Evolutionary conservation across 1,140 invertebrate species (phyloP).

Genomic region (Phthorimaea operculella): DNA sequence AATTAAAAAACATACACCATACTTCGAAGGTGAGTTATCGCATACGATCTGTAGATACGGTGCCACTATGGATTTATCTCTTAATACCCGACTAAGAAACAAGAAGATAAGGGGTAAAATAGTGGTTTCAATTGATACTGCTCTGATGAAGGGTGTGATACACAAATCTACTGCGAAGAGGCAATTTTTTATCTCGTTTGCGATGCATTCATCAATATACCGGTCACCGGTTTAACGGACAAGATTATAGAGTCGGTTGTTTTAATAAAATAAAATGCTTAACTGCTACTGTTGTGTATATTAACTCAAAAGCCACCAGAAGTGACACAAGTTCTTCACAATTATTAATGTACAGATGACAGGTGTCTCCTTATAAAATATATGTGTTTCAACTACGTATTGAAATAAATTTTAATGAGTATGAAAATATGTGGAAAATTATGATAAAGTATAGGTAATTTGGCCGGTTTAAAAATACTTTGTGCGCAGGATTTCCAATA

Average conservation of each 20-base stretch:
- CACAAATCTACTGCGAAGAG: background rate
- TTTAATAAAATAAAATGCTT: no score
- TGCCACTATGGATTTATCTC: slow-evolving; percentile 5
- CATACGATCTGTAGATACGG: slow-evolving; percentile 1
- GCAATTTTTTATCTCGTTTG: background rate
- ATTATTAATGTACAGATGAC: no score
- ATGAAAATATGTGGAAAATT: background rate
- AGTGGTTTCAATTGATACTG: background rate
- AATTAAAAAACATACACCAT: background rate
- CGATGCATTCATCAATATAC: background rate
- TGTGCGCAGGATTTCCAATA: slow-evolving; percentile 1
- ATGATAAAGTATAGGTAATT: background rate
- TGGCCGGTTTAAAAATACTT: background rate
- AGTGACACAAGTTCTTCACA: background rate
- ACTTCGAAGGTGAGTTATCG: background rate
- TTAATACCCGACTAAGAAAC: background rate
- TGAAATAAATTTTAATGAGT: background rate
- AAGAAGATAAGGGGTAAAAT: background rate
- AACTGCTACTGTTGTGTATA: no score
- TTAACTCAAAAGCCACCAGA: background rate
- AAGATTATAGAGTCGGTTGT: no score
- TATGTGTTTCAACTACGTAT: background rate
- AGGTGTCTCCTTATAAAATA: no score
- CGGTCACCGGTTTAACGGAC: no score
- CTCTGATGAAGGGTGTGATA: background rate